Evolutionary conservation across 1,140 invertebrate species (phyloP), one percentile per base, ranked within the genome.

Genomic region (Caenorhabditis remanei): DNA sequence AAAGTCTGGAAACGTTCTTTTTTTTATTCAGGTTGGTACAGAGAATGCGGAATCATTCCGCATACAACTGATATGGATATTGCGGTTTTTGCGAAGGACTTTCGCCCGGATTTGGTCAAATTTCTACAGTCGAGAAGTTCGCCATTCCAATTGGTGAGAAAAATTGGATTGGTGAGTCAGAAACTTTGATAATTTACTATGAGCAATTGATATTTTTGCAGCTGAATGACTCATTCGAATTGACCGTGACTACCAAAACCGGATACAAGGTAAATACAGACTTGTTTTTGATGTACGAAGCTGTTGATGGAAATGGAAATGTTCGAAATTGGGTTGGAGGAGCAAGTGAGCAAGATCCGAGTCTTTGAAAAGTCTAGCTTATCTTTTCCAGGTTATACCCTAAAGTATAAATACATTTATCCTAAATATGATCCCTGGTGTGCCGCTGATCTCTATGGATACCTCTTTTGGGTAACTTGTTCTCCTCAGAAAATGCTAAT

Each of bases 11-110:
- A 53, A 53, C 50, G 50, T 53, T 53, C n/a, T 53, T 53, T 11
- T 32, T 32, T 32, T 0, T 32, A 32, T 87, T n/a, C 32, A 87
- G 87, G 87, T 58, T 87, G 87, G 87, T 87, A 87, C 16, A 7
- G 87, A 48, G 87, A 87, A 61, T 87, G 87, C 32, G 43, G 50
- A 13, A 40, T 87, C 8, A 87, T 87, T 21, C 87, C 87, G 6
- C 86, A 88, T 40, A 88, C 87, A 21, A 32, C 4, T 6, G 79
- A 88, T 56, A n/a, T 89, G 83, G 61, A 71, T 19, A 46, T 89
- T 43, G 88, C 88, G 41, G 63, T 67, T 67, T 83, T 86, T 16
- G 32, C 61, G 2, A 55, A 85, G n/a, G 32, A 61, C n/a, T 71
- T 85, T 11, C 50, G n/a, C 14, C 55, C 55, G 14, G 84, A 85